Conservation (phyloP, 2,888 invertebrate species). For the Eristalis tenax region DNA sequence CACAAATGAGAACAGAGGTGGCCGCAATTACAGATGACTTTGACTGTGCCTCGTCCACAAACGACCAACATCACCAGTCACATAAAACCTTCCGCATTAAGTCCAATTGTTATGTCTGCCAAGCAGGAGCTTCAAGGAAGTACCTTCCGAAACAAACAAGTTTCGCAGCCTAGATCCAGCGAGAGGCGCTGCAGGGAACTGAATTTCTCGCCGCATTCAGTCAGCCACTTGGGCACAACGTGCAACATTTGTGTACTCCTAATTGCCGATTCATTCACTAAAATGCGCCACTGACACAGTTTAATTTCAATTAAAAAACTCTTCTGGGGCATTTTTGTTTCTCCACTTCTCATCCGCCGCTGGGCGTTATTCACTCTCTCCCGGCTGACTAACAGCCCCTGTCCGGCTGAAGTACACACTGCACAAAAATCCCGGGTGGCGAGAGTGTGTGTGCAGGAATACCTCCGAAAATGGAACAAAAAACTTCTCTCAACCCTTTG, state of each 20-base stretch:
- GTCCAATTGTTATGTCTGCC: background rate
- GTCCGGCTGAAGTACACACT: slow-evolving; percentile 38
- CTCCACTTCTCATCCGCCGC: slow-evolving; percentile 2
- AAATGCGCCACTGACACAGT: slow-evolving; percentile 70
- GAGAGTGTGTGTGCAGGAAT: slow-evolving; percentile 8
- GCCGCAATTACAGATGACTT: too few relatives aligned
- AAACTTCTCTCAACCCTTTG: slow-evolving; percentile 25
- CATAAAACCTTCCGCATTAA: background rate
- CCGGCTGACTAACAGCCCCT: slow-evolving; percentile 23
- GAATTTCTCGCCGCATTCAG: slow-evolving; percentile 13
- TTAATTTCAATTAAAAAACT: slow-evolving; percentile 66
- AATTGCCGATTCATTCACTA: slow-evolving; percentile 55
- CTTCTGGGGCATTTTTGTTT: slow-evolving; percentile 22
- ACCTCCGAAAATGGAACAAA: slow-evolving; percentile 58
- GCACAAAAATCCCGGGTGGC: slow-evolving; percentile 42
- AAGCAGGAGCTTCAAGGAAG: slow-evolving; percentile 16
- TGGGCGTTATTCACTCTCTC: slow-evolving; percentile 25
- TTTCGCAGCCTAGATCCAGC: background rate
- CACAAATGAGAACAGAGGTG: too few relatives aligned
- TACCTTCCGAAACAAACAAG: background rate
- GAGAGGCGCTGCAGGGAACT: background rate
- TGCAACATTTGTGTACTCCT: slow-evolving; percentile 53
- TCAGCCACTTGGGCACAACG: background rate
- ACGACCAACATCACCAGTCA: background rate
- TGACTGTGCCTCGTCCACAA: background rate